Percentiles rank a stretch among this genome's conserved stretches.
Conservation (phyloP, 2,113 vertebrate genomes). For the Carettochelys insculpta region DNA sequence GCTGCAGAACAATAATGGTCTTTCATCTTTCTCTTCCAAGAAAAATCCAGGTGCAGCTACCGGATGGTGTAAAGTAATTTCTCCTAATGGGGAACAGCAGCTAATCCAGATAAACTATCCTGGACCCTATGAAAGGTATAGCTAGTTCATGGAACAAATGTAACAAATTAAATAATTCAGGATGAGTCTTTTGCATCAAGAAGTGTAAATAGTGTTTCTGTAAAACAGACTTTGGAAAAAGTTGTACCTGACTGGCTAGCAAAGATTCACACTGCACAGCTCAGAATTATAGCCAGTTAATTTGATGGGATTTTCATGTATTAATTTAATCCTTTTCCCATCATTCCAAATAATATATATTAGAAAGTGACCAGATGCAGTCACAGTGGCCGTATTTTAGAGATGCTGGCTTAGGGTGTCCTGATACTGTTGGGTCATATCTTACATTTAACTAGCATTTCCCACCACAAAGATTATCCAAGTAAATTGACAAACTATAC, state of each 20-base stretch:
- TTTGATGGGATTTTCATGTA: not conserved
- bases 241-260: not conserved
- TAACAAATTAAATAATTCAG: not conserved
- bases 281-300: not conserved
- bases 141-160: not conserved
- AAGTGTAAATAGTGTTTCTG: not conserved
- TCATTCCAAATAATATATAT: not conserved
- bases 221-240: not conserved
- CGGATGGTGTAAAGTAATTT: constrained; percentile 76
- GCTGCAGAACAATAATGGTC: constrained; percentile 14
- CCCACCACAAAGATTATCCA: too few relatives aligned
- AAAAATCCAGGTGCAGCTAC: constrained; percentile 53
- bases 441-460: too few relatives aligned
- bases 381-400: too few relatives aligned
- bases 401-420: not conserved
- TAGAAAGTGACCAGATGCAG: too few relatives aligned
- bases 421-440: too few relatives aligned
- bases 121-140: constrained; percentile 77
- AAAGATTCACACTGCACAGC: not conserved
- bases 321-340: not conserved
- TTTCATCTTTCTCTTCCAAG: constrained; percentile 45
- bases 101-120: constrained; percentile 71
- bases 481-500: too few relatives aligned
- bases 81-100: constrained; percentile 70
- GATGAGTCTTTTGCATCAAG: not conserved